Evolutionary conservation across 2,888 invertebrate genomes (phyloP).

Genomic region (Masnerella sp.): DNA sequence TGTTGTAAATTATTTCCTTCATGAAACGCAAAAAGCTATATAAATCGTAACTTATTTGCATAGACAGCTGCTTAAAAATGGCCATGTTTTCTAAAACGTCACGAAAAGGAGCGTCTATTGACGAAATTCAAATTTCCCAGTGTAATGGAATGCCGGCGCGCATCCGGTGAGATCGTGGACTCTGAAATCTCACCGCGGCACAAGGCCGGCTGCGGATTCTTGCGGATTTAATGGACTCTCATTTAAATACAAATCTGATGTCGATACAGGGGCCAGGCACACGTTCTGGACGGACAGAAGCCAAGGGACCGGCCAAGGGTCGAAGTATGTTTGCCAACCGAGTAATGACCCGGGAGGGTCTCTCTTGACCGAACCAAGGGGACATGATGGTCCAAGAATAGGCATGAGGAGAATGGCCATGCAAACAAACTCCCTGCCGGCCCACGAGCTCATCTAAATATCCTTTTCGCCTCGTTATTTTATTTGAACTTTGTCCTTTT

Average conservation of each 20-base stretch:
- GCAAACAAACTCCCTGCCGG: conserved; percentile 73
- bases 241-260: conserved; percentile 78
- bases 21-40: too few relatives aligned
- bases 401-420: conserved; percentile 73
- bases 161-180: conserved; percentile 56
- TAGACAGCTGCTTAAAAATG: not conserved
- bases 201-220: conserved; percentile 72
- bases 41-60: too few relatives aligned
- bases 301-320: conserved; percentile 73
- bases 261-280: conserved; percentile 70
- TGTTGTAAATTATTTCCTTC: too few relatives aligned
- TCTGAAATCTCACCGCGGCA: conserved; percentile 54
- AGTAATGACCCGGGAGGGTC: conserved; percentile 76
- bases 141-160: conserved; percentile 55
- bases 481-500: conserved; percentile 61
- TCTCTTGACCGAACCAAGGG: conserved; percentile 61
- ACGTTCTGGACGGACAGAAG: conserved; percentile 56
- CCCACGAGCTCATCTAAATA: conserved; percentile 61
- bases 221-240: conserved; percentile 76
- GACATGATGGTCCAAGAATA: conserved; percentile 69
- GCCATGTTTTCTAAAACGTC: not conserved
- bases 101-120: conserved; percentile 16
- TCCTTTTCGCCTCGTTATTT: conserved; percentile 62
- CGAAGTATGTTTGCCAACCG: conserved; percentile 77
- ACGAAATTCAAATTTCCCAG: conserved; percentile 51